Evolutionary conservation across 2,888 invertebrate species (phyloP).

Genomic region (Ommatoiulus sabulosus): DNA sequence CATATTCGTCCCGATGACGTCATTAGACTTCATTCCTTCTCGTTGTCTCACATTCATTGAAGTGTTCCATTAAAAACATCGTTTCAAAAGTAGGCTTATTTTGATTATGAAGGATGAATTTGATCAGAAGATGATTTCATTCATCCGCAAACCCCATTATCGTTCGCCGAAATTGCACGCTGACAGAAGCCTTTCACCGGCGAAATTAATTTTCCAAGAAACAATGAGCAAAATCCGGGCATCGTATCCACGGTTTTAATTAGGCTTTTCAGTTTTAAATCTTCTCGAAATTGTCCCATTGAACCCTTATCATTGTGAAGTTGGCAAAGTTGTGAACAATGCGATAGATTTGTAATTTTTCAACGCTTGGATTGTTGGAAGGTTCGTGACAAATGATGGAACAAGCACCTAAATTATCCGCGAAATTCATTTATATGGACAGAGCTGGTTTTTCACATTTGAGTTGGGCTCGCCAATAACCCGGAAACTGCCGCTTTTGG

Average conservation of each 20-base stretch:
- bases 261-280: conserved; percentile 6
- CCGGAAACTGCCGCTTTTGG: too few species aligned
- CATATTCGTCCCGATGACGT: too few species aligned
- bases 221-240: neutral
- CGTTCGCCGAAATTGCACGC: neutral
- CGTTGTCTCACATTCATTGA: neutral
- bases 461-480: too few species aligned
- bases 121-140: conserved; percentile 31
- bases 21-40: neutral
- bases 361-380: neutral
- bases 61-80: neutral
- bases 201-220: neutral
- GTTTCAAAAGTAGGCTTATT: neutral
- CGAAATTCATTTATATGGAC: too few species aligned
- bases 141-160: conserved; percentile 9
- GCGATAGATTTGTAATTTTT: neutral
- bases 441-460: too few species aligned
- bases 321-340: neutral
- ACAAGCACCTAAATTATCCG: too few species aligned
- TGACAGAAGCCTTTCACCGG: neutral
- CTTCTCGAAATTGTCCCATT: neutral
- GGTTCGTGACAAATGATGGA: too few species aligned
- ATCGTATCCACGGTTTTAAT: conserved; percentile 11
- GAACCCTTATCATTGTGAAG: neutral
- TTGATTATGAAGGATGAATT: conserved; percentile 9